Base-by-base conservation (phyloP, 2,888 invertebrate species). In the Anarsia innoxiella region DNA sequence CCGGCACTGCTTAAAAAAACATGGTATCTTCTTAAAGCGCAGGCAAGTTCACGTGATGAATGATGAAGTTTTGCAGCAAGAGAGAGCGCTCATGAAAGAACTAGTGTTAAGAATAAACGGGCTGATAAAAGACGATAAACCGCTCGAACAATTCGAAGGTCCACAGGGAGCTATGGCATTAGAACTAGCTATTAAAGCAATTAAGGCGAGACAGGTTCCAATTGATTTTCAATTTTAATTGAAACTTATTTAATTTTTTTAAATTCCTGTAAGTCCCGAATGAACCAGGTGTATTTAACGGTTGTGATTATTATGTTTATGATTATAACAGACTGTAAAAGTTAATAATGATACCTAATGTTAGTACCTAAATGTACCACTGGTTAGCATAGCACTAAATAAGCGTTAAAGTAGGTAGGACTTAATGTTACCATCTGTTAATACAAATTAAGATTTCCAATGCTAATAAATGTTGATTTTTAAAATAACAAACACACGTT, bases 1-100 rank as follows among this genome's bases (percentile, higher is more conserved):
- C 36, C 56, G 72, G 1, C 79, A 80, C 40, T 80, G 79, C 48
- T 52, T 76, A 1, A 80, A 78, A 36, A 79, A 74, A 41, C 79
- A 80, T 37, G 78, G 77, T 1, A 59, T 79, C 1, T 66, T 70
- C 37, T 44, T 79, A 6, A 71, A 75, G 45, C 55, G 66, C 27
- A 59, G 79, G 47, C 41, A 56, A 0, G 60, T 79, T 1, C 37
- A 48, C 25, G 54, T 76, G 1, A 67, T 80, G 77, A 78, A 74
- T 32, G 71, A 72, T 42, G 67, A 75, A 46, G 68, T 74, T 0
- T 50, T 79, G 39, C 44, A 48, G 8, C 52, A 51, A 34, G 80
- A 79, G 43, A 57, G 60, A 31, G 45, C 49, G 11, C 48, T 76
- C 1, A 70, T 73, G 67, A 63, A 51, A 33, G 64, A 73, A 5